phyloP scores from a whole-genome alignment of 2,113 vertebrate species.

The Circaetus cinerascens region DNA sequence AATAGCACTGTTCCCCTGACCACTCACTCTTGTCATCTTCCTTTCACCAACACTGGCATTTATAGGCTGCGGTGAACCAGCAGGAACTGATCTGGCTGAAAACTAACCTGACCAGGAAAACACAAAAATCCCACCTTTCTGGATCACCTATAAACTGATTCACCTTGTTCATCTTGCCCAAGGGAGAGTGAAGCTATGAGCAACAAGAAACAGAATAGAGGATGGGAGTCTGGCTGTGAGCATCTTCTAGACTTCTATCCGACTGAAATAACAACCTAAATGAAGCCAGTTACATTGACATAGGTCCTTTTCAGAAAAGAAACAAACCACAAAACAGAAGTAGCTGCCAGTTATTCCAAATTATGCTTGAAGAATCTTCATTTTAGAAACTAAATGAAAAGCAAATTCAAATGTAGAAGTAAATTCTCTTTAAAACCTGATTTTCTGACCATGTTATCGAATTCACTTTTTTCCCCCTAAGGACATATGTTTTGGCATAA shows the following conservation, averaged over 20 bases:
- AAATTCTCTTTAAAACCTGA: neutral
- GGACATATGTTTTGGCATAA: accelerated
- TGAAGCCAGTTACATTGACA: neutral
- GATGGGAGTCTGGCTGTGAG: neutral
- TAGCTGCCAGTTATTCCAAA: neutral
- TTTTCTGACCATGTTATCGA: neutral
- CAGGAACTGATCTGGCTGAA: neutral
- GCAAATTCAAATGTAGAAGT: neutral
- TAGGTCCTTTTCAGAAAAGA: neutral
- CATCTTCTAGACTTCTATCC: neutral
- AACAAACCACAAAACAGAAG: neutral
- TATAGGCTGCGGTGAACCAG: neutral
- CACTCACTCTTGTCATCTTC: neutral
- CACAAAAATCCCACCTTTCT: neutral
- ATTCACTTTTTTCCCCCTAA: neutral
- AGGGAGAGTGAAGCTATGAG: neutral
- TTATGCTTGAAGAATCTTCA: neutral
- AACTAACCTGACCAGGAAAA: neutral
- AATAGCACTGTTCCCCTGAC: neutral
- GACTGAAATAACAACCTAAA: neutral
- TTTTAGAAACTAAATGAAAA: neutral
- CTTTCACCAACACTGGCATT: neutral
- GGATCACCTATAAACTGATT: neutral
- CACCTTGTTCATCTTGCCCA: neutral
- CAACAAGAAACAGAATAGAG: neutral